Percentiles rank a stretch among this genome's conserved stretches.
Evolutionary conservation across 2,797 vertebrate genomes (phyloP).

Genomic region (Rhabdophis nuchalis): DNA sequence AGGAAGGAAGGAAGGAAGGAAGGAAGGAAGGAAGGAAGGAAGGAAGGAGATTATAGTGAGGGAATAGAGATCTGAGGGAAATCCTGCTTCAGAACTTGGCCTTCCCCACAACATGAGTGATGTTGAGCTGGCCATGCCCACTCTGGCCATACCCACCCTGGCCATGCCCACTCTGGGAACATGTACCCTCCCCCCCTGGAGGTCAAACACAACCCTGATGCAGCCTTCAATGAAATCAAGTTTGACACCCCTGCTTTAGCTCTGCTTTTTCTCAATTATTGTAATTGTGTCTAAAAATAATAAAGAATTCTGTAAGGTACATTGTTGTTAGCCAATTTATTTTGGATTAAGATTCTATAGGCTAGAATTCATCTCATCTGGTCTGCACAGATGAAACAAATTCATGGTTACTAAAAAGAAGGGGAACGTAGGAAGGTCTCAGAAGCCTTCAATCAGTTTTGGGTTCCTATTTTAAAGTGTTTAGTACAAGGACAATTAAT

Average conservation of each 20-base stretch:
- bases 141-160: no score
- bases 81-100: no score
- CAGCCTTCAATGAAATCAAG: no score
- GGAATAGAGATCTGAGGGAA: no score
- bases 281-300: neutral
- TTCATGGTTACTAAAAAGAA: neutral
- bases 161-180: no score
- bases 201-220: no score
- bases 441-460: neutral
- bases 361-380: neutral
- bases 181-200: no score
- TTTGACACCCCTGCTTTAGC: neutral
- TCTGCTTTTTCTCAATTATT: neutral
- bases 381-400: neutral
- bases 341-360: neutral
- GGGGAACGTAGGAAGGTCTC: neutral
- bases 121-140: no score
- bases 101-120: no score
- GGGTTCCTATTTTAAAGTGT: neutral
- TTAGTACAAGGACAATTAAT: neutral
- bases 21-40: no score
- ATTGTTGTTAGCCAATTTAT: neutral
- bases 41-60: no score
- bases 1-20: no score
- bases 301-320: neutral